These are phyloP conservation scores for Camponotus vicinus DNA, from an alignment of 1,140 invertebrate species.

Conservation along the genomic window DNA sequence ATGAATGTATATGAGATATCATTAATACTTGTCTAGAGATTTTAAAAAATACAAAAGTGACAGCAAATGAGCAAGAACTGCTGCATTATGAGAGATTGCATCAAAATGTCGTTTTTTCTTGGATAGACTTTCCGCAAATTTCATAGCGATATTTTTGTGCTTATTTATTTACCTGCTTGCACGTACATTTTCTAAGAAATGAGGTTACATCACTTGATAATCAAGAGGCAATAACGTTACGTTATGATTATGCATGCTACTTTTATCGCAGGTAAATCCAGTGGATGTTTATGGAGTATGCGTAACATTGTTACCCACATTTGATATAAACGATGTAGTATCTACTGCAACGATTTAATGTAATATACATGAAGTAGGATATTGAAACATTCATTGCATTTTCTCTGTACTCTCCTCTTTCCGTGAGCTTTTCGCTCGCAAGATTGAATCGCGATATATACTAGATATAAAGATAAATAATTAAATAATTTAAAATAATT, in stretches of 20 bases:
- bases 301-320: neutral
- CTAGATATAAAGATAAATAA: neutral
- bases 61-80: neutral
- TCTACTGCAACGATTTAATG: conserved; percentile 9
- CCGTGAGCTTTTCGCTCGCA: neutral
- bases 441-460: neutral
- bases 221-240: neutral
- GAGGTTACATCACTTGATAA: neutral
- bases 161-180: neutral
- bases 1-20: neutral
- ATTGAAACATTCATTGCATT: conserved; percentile 46
- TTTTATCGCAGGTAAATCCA: conserved; percentile 10
- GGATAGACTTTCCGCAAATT: neutral
- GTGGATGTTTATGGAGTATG: neutral
- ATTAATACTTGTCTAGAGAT: conserved; percentile 13
- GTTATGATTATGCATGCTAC: conserved; percentile 3
- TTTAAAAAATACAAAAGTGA: neutral
- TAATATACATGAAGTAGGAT: conserved; percentile 13
- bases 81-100: neutral
- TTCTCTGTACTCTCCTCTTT: neutral
- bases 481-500: conserved; percentile 5
- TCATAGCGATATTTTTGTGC: neutral
- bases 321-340: neutral
- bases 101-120: neutral
- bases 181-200: neutral